Evolutionary conservation across 2,888 invertebrate genomes (phyloP).

Genomic region (Leptopilina syphax): DNA sequence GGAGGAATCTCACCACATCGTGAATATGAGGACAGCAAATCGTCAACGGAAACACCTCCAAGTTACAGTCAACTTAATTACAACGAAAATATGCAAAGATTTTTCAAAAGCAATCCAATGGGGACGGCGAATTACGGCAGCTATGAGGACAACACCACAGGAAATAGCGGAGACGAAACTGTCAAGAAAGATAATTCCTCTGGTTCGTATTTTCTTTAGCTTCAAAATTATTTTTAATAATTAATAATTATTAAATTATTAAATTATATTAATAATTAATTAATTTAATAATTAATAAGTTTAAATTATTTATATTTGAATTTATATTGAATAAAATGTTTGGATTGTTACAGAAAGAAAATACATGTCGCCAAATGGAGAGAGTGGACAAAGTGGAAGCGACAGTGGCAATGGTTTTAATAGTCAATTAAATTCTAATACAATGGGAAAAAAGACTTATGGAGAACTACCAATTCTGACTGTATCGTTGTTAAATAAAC

Average conservation of each 20-base stretch:
- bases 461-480: slow-evolving; percentile 80
- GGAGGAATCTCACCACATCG: slow-evolving; percentile 92
- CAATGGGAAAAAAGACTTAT: slow-evolving; percentile 59
- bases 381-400: slow-evolving; percentile 80
- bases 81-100: slow-evolving; percentile 88
- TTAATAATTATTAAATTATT: not conserved
- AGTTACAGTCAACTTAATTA: slow-evolving; percentile 92
- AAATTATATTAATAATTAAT: not conserved
- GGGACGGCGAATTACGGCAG: slow-evolving; percentile 60
- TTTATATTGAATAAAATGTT: too few species aligned
- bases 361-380: slow-evolving; percentile 74
- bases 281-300: not conserved
- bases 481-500: slow-evolving; percentile 81
- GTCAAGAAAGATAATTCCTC: slow-evolving; percentile 62
- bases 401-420: slow-evolving; percentile 82
- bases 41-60: slow-evolving; percentile 87
- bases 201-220: slow-evolving; percentile 49
- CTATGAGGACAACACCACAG: slow-evolving; percentile 68
- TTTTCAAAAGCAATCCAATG: slow-evolving; percentile 68
- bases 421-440: slow-evolving; percentile 78
- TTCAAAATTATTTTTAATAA: not conserved
- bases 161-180: slow-evolving; percentile 63
- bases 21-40: slow-evolving; percentile 87
- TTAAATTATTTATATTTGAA: not conserved
- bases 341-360: slow-evolving; percentile 69